Percentiles rank a stretch among this genome's conserved stretches.
Evolutionary conservation across 2,113 vertebrate genomes (phyloP).

Genomic region (Scopus umbretta): DNA sequence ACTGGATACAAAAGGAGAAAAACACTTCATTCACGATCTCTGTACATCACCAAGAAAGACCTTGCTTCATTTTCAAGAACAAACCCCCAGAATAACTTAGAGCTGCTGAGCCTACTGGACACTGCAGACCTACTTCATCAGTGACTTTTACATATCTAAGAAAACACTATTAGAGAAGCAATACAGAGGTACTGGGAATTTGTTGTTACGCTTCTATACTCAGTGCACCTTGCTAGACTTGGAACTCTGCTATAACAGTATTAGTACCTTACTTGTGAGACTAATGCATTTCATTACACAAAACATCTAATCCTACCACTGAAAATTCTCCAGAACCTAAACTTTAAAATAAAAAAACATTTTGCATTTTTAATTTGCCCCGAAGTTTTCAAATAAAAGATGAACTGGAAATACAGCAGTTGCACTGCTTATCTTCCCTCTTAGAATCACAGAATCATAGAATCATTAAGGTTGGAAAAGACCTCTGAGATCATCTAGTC

Average conservation of each 20-base stretch:
- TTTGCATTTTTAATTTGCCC: not conserved
- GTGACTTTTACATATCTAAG: not conserved
- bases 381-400: not conserved
- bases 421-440: not conserved
- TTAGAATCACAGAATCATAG: too few species aligned
- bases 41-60: not conserved
- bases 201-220: fast-evolving
- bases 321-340: not conserved
- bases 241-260: not conserved
- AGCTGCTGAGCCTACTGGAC: not conserved
- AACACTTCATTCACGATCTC: not conserved
- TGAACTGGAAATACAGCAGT: not conserved
- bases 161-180: not conserved
- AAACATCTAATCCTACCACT: not conserved
- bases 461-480: too few species aligned
- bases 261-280: not conserved
- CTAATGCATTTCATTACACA: not conserved
- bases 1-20: not conserved
- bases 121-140: not conserved
- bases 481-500: too few species aligned
- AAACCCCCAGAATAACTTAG: not conserved
- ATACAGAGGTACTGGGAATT: not conserved
- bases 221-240: not conserved
- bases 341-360: not conserved
- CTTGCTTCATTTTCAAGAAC: not conserved